Evolutionary conservation across 2,888 invertebrate genomes (phyloP).

Genomic region (Acanthosepion pharaonis): DNA sequence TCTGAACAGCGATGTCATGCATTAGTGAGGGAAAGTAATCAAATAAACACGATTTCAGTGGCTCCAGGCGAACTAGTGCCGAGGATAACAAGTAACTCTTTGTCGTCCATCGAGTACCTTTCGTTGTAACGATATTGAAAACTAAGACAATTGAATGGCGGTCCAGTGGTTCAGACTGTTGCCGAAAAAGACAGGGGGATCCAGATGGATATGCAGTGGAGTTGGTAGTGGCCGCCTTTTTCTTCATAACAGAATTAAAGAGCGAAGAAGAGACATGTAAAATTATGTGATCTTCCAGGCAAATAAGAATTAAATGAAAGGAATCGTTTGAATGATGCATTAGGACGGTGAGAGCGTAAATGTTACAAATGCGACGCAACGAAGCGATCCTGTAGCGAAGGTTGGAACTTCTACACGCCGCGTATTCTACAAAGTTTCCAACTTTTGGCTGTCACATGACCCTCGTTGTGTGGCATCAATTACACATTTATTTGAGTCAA

Average conservation of each 20-base stretch:
- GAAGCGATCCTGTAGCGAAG: too few species aligned
- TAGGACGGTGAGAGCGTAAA: too few species aligned
- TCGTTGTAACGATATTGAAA: slow-evolving; percentile 33
- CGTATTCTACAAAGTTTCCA: too few species aligned
- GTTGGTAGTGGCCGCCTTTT: not conserved
- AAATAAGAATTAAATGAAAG: too few species aligned
- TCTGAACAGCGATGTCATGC: slow-evolving; percentile 4
- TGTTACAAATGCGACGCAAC: too few species aligned
- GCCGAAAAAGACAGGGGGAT: not conserved
- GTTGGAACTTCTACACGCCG: too few species aligned
- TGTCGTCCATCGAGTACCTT: not conserved
- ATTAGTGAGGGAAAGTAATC: not conserved
- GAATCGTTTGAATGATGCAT: too few species aligned
- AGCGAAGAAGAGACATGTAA: not conserved
- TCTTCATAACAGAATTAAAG: not conserved
- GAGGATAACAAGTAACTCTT: not conserved
- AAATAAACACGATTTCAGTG: not conserved
- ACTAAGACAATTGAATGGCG: not conserved
- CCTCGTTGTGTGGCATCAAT: too few species aligned
- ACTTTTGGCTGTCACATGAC: too few species aligned
- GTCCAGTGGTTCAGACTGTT: not conserved
- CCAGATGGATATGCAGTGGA: not conserved
- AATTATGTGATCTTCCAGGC: not conserved
- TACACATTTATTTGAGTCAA: too few species aligned
- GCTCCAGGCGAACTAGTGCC: not conserved